A percentile compares a stretch with the other conserved stretches of the same genome.
Conservation (phyloP, 1,140 invertebrate species). For the Pseudoatta argentina region DNA sequence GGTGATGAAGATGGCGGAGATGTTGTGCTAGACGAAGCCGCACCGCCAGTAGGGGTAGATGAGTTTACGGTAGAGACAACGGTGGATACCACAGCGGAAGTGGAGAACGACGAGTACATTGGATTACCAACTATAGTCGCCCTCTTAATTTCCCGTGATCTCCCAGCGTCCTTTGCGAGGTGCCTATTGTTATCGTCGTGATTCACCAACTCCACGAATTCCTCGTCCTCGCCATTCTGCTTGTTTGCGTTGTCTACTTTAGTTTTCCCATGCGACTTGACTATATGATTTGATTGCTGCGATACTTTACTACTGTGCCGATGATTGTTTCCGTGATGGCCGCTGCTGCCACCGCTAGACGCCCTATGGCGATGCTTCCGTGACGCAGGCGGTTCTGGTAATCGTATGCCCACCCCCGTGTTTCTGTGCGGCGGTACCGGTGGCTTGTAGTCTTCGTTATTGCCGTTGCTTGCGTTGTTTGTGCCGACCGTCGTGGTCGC, state of each 20-base stretch:
- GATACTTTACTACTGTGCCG: conserved; percentile 66
- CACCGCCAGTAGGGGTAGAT: conserved; percentile 64
- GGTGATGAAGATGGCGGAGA: conserved; percentile 72
- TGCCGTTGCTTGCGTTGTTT: conserved; percentile 77
- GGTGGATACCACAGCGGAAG: conserved; percentile 70
- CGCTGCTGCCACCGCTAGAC: conserved; percentile 76
- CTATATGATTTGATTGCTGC: conserved; percentile 51
- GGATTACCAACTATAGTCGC: conserved; percentile 95
- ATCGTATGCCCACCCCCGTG: conserved; percentile 86
- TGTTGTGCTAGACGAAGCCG: conserved; percentile 67
- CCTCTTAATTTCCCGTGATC: conserved; percentile 90
- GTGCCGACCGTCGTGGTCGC: conserved; percentile 34
- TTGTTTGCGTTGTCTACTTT: conserved; percentile 65
- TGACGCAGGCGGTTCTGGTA: conserved; percentile 76
- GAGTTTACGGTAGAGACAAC: conserved; percentile 71
- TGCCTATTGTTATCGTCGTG: conserved; percentile 74
- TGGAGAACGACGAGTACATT: conserved; percentile 89
- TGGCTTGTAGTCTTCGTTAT: conserved; percentile 91
- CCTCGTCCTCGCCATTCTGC: conserved; percentile 72
- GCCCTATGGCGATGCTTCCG: conserved; percentile 85
- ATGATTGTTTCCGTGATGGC: conserved; percentile 75
- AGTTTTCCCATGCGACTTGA: conserved; percentile 66
- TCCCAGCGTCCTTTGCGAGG: conserved; percentile 74
- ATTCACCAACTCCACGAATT: conserved; percentile 81
- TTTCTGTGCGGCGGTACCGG: conserved; percentile 95